Evolutionary conservation across 2,797 vertebrate genomes (phyloP).

Genomic region (Anableps anableps): DNA sequence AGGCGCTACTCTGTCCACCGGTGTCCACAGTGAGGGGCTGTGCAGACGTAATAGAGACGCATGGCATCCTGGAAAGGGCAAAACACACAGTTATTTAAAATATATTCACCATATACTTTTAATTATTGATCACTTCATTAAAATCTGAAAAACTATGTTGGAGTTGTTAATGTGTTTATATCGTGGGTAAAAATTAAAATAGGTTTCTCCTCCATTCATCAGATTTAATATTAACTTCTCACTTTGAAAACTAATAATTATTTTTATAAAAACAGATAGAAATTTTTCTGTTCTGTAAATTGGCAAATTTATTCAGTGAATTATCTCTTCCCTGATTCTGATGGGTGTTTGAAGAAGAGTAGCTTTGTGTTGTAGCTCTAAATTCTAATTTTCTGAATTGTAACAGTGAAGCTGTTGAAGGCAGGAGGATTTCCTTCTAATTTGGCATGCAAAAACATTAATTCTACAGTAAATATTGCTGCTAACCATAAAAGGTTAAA

Average conservation of each 20-base stretch:
- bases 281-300: no score
- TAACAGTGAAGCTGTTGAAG: neutral
- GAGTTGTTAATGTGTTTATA: neutral
- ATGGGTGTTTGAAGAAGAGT: neutral
- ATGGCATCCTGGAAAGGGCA: slow-evolving; percentile 87
- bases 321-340: neutral
- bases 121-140: neutral
- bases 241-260: neutral
- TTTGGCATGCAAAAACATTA: neutral
- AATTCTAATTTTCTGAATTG: no score
- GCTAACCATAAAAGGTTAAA: neutral
- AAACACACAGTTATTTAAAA: neutral
- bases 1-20: slow-evolving; percentile 90
- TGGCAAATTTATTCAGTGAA: neutral
- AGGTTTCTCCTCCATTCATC: neutral
- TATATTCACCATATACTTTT: neutral
- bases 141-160: neutral
- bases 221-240: neutral
- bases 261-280: neutral
- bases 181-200: neutral
- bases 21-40: slow-evolving; percentile 93
- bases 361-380: neutral
- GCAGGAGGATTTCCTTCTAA: neutral
- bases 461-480: neutral
- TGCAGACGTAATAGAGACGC: slow-evolving; percentile 95